phyloP scores from a whole-genome alignment of 2,113 vertebrate species.

The Cochlearius cochlearius region DNA sequence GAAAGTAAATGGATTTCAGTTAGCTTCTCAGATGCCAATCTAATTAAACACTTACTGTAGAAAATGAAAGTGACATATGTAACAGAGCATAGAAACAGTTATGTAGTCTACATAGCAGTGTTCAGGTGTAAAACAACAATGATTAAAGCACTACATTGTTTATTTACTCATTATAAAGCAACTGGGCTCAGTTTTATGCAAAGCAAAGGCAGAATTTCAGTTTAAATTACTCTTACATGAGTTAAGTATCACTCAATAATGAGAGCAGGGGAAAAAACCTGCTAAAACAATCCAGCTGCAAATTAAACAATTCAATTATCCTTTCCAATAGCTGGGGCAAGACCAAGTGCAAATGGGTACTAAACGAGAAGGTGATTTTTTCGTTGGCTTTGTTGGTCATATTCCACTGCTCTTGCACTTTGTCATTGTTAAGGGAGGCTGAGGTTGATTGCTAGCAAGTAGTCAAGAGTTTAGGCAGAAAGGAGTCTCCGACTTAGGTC shows the following conservation, averaged over 20 bases:
- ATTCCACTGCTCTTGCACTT: not conserved
- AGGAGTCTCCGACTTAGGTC: not conserved
- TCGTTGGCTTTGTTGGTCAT: not conserved
- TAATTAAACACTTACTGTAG: conserved; percentile 53
- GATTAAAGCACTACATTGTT: conserved; percentile 56
- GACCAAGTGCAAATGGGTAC: conserved; percentile 14
- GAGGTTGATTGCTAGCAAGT: not conserved
- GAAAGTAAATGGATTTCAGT: conserved; percentile 32
- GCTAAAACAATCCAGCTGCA: conserved; percentile 48
- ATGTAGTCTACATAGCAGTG: conserved; percentile 35
- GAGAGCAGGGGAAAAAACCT: not conserved
- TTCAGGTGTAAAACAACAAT: conserved; percentile 61
- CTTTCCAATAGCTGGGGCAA: conserved; percentile 20
- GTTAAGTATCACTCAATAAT: conserved; percentile 53
- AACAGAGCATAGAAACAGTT: conserved; percentile 56
- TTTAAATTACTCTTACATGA: conserved; percentile 57
- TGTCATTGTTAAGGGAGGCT: not conserved
- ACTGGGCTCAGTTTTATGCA: conserved; percentile 2
- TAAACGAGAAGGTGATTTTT: conserved; percentile 31
- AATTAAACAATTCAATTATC: conserved; percentile 60
- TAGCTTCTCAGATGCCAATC: conserved; percentile 33
- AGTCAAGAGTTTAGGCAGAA: not conserved
- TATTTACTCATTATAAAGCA: conserved; percentile 61
- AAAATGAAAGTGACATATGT: conserved; percentile 59
- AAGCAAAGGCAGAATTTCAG: conserved; percentile 38